Conservation (phyloP, 2,113 vertebrate species). For the Seriola aureovittata region DNA sequence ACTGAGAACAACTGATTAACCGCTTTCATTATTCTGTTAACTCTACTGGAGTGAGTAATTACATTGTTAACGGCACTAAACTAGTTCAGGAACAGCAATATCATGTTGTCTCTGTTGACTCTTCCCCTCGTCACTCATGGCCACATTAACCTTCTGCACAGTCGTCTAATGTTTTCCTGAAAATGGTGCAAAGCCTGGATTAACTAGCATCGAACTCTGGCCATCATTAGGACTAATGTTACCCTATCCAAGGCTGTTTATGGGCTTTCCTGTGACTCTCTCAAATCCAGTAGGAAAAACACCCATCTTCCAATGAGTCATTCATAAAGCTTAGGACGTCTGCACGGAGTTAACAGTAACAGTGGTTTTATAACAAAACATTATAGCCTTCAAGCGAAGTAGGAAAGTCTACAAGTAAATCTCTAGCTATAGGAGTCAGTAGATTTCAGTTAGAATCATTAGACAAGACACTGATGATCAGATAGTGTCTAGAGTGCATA, state of each 20-base stretch:
- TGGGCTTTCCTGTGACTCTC: background rate
- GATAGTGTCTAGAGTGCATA: background rate
- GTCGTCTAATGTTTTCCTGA: background rate
- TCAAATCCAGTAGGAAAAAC: background rate
- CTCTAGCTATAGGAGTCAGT: background rate
- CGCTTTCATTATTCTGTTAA: background rate
- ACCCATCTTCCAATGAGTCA: background rate
- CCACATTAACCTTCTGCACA: background rate
- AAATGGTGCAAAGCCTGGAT: background rate
- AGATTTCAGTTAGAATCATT: background rate
- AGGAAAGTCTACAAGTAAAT: background rate
- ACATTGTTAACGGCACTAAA: background rate
- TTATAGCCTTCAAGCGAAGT: too few relatives aligned
- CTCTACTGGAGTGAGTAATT: background rate
- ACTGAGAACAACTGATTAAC: background rate
- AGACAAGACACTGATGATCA: background rate
- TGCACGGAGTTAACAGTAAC: background rate
- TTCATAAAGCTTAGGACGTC: background rate
- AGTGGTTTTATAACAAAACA: background rate
- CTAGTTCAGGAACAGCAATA: background rate
- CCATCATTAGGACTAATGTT: slow-evolving; percentile 13
- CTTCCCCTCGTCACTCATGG: background rate
- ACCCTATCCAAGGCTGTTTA: background rate
- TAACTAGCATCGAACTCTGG: background rate
- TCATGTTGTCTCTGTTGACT: background rate